A percentile compares a stretch with the other conserved stretches of the same genome.
phyloP scores from a whole-genome alignment of 2,797 vertebrate species.

The Setipinna tenuifilis region DNA sequence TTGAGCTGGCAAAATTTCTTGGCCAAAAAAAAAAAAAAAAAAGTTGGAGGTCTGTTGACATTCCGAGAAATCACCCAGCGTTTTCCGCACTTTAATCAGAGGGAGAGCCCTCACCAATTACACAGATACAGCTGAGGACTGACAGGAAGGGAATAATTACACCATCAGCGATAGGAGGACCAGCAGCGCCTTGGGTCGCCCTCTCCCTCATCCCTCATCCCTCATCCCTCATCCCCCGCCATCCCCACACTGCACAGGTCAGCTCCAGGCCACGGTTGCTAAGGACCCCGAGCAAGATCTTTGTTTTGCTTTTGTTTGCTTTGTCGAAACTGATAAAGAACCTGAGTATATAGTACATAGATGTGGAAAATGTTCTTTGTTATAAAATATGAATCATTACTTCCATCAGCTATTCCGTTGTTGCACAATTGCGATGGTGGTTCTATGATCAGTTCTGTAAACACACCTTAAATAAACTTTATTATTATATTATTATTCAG shows the following conservation, averaged over 20 bases:
- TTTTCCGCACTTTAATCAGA: constrained; percentile 51
- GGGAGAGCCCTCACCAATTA: constrained; percentile 37
- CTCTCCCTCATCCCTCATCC: constrained; percentile 33
- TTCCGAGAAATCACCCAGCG: constrained; percentile 32
- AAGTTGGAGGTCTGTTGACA: not conserved
- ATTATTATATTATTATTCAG: not conserved
- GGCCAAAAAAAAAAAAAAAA: too few relatives aligned
- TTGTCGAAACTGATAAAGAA: not conserved
- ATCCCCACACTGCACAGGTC: not conserved
- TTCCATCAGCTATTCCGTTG: not conserved
- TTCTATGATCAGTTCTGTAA: not conserved
- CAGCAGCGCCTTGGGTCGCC: constrained; percentile 46
- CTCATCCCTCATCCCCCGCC: not conserved
- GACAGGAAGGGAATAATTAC: constrained; percentile 54
- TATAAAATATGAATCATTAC: not conserved
- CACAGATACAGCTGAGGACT: constrained; percentile 51
- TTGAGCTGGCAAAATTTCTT: not conserved
- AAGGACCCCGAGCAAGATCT: not conserved
- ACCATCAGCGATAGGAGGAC: constrained; percentile 51
- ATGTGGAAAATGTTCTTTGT: not conserved
- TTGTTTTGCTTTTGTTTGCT: too few relatives aligned
- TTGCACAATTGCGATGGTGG: not conserved
- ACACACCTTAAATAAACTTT: not conserved
- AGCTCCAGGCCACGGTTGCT: not conserved
- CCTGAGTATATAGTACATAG: not conserved